Evolutionary conservation across 1,140 invertebrate species (phyloP).

Genomic region (Drosophila ogumai): DNA sequence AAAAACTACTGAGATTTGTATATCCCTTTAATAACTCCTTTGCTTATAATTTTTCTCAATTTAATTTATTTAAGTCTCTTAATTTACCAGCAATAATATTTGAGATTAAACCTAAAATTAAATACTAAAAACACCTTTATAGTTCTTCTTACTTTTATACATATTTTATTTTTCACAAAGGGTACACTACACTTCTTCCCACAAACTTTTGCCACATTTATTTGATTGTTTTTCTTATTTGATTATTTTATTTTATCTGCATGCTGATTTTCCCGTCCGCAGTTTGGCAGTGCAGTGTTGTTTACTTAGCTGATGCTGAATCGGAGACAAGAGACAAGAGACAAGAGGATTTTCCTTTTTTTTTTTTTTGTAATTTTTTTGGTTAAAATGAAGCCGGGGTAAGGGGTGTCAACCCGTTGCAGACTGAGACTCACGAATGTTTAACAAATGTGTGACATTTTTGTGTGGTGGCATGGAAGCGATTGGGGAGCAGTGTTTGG

Average conservation of each 20-base stretch:
- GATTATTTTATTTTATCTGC: slow-evolving; percentile 80
- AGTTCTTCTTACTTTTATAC: background rate
- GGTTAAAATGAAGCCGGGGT: slow-evolving; percentile 3
- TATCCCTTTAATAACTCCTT: too few relatives aligned
- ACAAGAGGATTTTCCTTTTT: slow-evolving; percentile 3
- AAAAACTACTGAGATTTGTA: too few relatives aligned
- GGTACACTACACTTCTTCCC: background rate
- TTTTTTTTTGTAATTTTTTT: slow-evolving; percentile 4
- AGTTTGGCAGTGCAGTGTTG: slow-evolving; percentile 71
- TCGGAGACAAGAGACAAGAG: slow-evolving; percentile 10
- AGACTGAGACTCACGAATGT: slow-evolving; percentile 77
- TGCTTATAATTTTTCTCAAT: background rate
- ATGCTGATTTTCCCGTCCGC: slow-evolving; percentile 74
- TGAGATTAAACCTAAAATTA: background rate
- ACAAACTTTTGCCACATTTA: slow-evolving; percentile 12
- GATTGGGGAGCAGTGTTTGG: slow-evolving; percentile 14
- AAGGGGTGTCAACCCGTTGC: slow-evolving; percentile 49
- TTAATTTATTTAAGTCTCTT: background rate
- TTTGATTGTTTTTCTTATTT: slow-evolving; percentile 55
- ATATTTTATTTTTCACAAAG: background rate
- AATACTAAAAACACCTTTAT: background rate
- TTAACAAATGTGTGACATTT: slow-evolving; percentile 84
- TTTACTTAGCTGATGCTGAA: slow-evolving; percentile 57
- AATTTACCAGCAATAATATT: background rate
- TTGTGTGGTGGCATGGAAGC: slow-evolving; percentile 57